Evolutionary conservation across 1,140 invertebrate genomes (phyloP).

Genomic region (Drosophila busckii): DNA sequence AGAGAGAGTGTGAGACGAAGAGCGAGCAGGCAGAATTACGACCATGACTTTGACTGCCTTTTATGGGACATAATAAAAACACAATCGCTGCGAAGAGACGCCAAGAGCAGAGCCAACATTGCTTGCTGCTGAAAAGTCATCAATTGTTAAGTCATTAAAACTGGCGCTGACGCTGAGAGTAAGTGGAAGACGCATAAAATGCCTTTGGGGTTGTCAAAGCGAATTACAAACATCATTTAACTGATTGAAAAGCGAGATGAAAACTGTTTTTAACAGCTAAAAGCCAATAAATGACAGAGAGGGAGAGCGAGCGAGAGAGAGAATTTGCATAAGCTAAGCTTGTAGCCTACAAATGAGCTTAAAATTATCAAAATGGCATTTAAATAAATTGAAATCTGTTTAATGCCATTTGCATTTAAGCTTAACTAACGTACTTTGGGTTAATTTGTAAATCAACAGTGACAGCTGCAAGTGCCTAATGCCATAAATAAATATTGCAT

Average conservation of each 20-base stretch:
- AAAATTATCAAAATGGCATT: too few relatives aligned
- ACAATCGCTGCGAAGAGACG: slow-evolving; percentile 48
- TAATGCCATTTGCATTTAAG: too few relatives aligned
- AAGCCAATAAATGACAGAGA: too few relatives aligned
- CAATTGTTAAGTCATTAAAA: slow-evolving; percentile 69
- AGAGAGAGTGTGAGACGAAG: not conserved
- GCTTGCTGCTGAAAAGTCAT: slow-evolving; percentile 39
- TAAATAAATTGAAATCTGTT: too few relatives aligned
- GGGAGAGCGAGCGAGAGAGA: too few relatives aligned
- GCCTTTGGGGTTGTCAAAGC: slow-evolving; percentile 43
- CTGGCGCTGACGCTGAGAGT: slow-evolving; percentile 3
- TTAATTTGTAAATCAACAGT: too few relatives aligned
- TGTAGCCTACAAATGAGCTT: too few relatives aligned
- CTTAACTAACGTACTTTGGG: too few relatives aligned
- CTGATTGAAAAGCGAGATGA: slow-evolving; percentile 50
- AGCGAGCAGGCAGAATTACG: slow-evolving; percentile 13
- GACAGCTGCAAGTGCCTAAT: too few relatives aligned
- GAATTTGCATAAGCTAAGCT: too few relatives aligned
- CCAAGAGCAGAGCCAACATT: not conserved
- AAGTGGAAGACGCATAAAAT: not conserved
- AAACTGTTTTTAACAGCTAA: slow-evolving; percentile 7
- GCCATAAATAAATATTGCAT: too few relatives aligned
- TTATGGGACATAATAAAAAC: slow-evolving; percentile 63
- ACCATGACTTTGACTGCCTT: slow-evolving; percentile 38
- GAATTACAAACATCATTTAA: slow-evolving; percentile 71